Conservation (phyloP, 2,888 invertebrate species). For the Polyommatus iphigenia region DNA sequence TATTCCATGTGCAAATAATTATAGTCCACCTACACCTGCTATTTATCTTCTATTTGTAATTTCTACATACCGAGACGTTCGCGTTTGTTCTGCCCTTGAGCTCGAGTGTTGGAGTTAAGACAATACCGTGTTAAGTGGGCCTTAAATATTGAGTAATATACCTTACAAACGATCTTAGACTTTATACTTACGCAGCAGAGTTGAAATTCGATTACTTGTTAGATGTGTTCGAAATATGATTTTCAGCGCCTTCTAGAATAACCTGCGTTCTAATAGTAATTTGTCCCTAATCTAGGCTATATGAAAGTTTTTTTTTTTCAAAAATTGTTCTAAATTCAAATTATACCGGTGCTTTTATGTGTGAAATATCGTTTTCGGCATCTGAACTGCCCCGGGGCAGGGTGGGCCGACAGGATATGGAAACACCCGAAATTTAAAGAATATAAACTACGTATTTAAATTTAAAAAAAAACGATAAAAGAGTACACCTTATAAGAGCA, state of each 20-base stretch:
- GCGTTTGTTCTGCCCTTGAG: constrained; percentile 1
- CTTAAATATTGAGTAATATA: not conserved
- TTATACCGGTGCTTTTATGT: too few relatives aligned
- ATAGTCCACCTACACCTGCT: not conserved
- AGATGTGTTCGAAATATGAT: not conserved
- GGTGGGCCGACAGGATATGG: too few relatives aligned
- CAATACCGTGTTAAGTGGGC: constrained; percentile 1
- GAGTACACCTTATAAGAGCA: too few relatives aligned
- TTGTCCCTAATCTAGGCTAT: too few relatives aligned
- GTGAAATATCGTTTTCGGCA: too few relatives aligned
- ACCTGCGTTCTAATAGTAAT: too few relatives aligned
- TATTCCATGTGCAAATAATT: not conserved
- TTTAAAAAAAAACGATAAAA: too few relatives aligned
- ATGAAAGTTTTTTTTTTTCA: too few relatives aligned
- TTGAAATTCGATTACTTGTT: not conserved
- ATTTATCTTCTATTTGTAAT: not conserved
- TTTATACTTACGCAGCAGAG: not conserved
- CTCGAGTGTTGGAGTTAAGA: constrained; percentile 11
- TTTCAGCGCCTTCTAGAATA: not conserved
- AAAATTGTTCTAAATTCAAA: too few relatives aligned
- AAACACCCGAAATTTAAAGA: too few relatives aligned
- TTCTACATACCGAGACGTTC: not conserved
- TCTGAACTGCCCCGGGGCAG: too few relatives aligned
- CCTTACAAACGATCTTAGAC: not conserved
- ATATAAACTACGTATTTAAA: too few relatives aligned